These are phyloP conservation scores for Prorops nasuta DNA, from an alignment of 1,140 invertebrate genomes.

Conservation along the genomic window DNA sequence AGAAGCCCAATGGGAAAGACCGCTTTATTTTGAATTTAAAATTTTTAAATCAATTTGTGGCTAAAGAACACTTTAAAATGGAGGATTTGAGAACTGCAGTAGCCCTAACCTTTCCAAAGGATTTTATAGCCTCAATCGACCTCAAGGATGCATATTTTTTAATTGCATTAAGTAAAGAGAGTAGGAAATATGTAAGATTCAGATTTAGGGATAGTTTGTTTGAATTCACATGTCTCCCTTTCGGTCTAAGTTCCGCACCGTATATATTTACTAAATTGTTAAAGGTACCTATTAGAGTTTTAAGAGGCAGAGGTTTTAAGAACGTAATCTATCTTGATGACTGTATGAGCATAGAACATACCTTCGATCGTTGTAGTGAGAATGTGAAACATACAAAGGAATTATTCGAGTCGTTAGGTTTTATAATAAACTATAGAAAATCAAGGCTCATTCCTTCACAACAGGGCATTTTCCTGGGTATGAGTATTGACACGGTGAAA, in stretches of 20 bases:
- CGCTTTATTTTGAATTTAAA: not conserved
- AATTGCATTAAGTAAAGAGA: not conserved
- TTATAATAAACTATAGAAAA: not conserved
- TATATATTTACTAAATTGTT: not conserved
- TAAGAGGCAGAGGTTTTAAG: not conserved
- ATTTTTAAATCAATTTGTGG: not conserved
- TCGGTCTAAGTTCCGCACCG: not conserved
- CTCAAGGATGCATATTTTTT: not conserved
- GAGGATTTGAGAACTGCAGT: not conserved
- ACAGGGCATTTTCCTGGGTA: slow-evolving; percentile 12
- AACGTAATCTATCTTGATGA: not conserved
- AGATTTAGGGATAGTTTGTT: not conserved
- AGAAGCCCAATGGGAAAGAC: not conserved
- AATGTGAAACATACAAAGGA: not conserved
- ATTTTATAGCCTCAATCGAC: not conserved
- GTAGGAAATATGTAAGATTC: not conserved
- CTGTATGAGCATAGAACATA: not conserved
- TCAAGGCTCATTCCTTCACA: slow-evolving; percentile 9
- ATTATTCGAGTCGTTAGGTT: not conserved
- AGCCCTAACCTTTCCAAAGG: not conserved
- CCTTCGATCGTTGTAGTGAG: not conserved
- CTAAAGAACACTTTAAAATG: not conserved
- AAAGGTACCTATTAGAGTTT: not conserved
- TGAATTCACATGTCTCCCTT: not conserved
- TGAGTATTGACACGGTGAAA: not conserved